These are phyloP conservation scores for Nannoperca australis DNA, from an alignment of 2,797 vertebrate species.

Conservation along the genomic window DNA sequence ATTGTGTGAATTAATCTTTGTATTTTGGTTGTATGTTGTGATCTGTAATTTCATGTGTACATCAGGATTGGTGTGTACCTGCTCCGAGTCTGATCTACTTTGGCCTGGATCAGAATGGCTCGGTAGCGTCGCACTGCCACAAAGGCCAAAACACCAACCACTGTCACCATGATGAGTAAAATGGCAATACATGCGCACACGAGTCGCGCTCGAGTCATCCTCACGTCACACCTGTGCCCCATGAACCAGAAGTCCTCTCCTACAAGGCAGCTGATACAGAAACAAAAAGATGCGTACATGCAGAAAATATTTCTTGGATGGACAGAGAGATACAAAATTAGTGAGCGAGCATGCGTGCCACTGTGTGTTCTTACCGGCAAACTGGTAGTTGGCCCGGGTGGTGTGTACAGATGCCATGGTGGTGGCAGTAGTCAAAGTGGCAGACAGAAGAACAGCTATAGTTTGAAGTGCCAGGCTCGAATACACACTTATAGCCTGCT, in stretches of 20 bases:
- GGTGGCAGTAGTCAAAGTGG: conserved; percentile 87
- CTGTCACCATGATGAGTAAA: conserved; percentile 78
- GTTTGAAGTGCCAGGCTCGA: conserved; percentile 55
- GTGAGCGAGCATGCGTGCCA: not conserved
- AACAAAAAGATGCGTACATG: conserved; percentile 4
- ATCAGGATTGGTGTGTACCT: conserved; percentile 81
- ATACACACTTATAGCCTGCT: conserved; percentile 84
- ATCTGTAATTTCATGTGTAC: not conserved
- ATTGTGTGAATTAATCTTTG: conserved; percentile 44
- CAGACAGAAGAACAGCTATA: conserved; percentile 89
- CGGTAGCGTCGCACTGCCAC: conserved; percentile 88
- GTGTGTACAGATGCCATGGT: conserved; percentile 92
- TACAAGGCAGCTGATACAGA: conserved; percentile 83
- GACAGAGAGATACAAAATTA: not conserved
- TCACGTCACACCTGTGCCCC: conserved; percentile 88
- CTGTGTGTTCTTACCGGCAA: conserved; percentile 84
- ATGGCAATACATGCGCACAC: conserved; percentile 84
- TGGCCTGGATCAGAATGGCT: conserved; percentile 88
- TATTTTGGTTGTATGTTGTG: conserved; percentile 61
- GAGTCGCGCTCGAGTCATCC: conserved; percentile 87
- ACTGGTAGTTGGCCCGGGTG: conserved; percentile 79
- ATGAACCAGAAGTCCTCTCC: conserved; percentile 91
- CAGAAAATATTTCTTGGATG: not conserved
- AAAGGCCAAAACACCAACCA: conserved; percentile 80
- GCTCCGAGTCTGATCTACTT: conserved; percentile 92